phyloP scores from a whole-genome alignment of 2,888 invertebrate species.

The Zootermopsis nevadensis region DNA sequence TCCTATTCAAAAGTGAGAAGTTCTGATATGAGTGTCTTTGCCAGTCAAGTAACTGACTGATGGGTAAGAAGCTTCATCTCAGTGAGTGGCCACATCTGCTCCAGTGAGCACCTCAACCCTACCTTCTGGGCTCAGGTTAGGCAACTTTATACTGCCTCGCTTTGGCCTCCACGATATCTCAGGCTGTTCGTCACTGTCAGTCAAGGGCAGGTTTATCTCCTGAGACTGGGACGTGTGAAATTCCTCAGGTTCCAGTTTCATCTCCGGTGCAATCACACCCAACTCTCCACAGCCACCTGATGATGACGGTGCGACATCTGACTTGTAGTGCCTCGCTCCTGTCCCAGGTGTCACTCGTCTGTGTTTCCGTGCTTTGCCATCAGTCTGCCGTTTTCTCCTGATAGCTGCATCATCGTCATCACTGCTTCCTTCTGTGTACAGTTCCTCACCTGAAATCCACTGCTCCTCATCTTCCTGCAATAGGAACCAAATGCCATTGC shows the following conservation, averaged over 20 bases:
- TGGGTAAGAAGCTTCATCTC: not conserved
- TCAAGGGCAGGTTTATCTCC: not conserved
- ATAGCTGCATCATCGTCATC: slow-evolving; percentile 61
- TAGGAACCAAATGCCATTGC: not conserved
- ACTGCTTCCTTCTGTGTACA: slow-evolving; percentile 64
- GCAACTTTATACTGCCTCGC: slow-evolving; percentile 61
- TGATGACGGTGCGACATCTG: not conserved
- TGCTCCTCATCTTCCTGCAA: slow-evolving; percentile 63
- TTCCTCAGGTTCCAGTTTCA: slow-evolving; percentile 14
- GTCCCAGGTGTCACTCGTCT: slow-evolving; percentile 41
- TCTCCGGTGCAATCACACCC: not conserved
- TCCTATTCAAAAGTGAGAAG: too few relatives aligned
- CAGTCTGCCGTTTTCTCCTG: slow-evolving; percentile 36
- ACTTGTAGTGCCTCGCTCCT: slow-evolving; percentile 17
- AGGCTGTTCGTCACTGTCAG: slow-evolving; percentile 47
- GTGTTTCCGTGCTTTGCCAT: slow-evolving; percentile 40
- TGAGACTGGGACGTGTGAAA: not conserved
- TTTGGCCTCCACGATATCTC: slow-evolving; percentile 62
- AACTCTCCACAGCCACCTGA: not conserved
- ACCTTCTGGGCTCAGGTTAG: slow-evolving; percentile 56
- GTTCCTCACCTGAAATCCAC: slow-evolving; percentile 66
- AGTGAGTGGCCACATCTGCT: slow-evolving; percentile 25
- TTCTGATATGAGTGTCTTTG: too few relatives aligned
- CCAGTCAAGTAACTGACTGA: too few relatives aligned
- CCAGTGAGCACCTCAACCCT: slow-evolving; percentile 21